phyloP scores from a whole-genome alignment of 1,140 invertebrate genomes.

The Anastrepha obliqua region DNA sequence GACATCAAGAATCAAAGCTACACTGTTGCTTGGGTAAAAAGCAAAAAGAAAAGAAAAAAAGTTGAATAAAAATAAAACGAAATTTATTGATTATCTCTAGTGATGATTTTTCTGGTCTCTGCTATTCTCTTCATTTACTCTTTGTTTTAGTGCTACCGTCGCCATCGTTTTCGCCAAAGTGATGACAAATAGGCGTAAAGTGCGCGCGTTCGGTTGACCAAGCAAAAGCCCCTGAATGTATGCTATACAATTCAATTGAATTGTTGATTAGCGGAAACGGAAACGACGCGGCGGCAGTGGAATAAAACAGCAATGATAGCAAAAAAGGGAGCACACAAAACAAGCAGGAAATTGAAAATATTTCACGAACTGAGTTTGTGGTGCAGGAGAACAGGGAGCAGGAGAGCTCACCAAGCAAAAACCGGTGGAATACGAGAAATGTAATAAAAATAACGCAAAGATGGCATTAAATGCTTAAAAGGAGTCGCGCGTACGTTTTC shows the following conservation, averaged over 20 bases:
- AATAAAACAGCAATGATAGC: neutral
- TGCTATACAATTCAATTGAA: slow-evolving; percentile 45
- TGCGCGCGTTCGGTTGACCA: neutral
- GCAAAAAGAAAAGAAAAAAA: neutral
- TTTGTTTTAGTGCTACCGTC: slow-evolving; percentile 14
- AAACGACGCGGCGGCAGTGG: neutral
- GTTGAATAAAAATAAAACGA: slow-evolving; percentile 3
- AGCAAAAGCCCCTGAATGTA: slow-evolving; percentile 23
- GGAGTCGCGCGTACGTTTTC: neutral
- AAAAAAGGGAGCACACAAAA: neutral
- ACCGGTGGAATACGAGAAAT: neutral
- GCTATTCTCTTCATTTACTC: neutral
- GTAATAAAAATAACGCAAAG: slow-evolving; percentile 11
- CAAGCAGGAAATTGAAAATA: slow-evolving; percentile 52
- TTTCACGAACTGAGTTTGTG: neutral
- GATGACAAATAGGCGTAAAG: slow-evolving; percentile 26
- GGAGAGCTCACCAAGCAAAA: neutral
- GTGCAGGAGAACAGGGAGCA: neutral
- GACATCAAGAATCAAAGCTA: neutral
- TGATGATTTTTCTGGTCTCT: neutral
- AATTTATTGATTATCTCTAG: slow-evolving; percentile 28
- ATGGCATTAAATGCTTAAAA: neutral
- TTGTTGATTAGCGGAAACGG: slow-evolving; percentile 40
- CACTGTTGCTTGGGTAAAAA: neutral
- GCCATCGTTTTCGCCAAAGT: neutral